Percentiles rank a stretch among this genome's conserved stretches.
phyloP scores from a whole-genome alignment of 2,113 vertebrate genomes.

The Podarcis raffonei region DNA sequence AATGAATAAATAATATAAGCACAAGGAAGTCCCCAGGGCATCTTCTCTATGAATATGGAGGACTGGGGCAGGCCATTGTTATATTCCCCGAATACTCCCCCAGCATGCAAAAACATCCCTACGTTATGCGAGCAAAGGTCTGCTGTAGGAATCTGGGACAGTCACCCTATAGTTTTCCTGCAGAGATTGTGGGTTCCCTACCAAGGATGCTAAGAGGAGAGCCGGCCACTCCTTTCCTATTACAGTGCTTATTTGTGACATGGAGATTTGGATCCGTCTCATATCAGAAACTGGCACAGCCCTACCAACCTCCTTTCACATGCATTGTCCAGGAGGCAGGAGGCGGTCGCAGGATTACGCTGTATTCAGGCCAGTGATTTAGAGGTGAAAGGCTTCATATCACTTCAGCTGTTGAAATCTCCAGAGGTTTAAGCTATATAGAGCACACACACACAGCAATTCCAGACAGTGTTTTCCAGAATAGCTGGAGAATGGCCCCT shows the following conservation, averaged over 20 bases:
- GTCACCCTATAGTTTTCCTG: background rate
- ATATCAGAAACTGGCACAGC: background rate
- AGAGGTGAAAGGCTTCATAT: conserved; percentile 28
- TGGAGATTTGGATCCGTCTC: background rate
- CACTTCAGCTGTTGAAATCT: background rate
- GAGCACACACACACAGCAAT: conserved; percentile 12
- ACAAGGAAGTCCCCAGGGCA: background rate
- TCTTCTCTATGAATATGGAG: background rate
- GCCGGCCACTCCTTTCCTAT: background rate
- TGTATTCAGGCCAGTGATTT: background rate
- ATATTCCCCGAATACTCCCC: background rate
- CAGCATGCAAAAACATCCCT: background rate
- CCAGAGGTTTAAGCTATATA: background rate
- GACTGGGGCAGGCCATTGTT: background rate
- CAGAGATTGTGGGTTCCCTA: background rate
- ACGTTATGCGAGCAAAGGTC: background rate
- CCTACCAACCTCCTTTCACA: rapidly evolving
- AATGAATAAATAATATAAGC: no score
- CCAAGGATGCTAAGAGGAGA: background rate
- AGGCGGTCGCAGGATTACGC: background rate
- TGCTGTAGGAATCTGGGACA: background rate
- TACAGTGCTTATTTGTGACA: background rate
- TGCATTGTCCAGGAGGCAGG: background rate
- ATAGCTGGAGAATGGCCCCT: conserved; percentile 48
- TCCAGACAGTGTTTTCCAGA: conserved; percentile 44